These are phyloP conservation scores for Thripadectes ignobilis DNA, from an alignment of 2,797 vertebrate genomes.

Conservation along the genomic window DNA sequence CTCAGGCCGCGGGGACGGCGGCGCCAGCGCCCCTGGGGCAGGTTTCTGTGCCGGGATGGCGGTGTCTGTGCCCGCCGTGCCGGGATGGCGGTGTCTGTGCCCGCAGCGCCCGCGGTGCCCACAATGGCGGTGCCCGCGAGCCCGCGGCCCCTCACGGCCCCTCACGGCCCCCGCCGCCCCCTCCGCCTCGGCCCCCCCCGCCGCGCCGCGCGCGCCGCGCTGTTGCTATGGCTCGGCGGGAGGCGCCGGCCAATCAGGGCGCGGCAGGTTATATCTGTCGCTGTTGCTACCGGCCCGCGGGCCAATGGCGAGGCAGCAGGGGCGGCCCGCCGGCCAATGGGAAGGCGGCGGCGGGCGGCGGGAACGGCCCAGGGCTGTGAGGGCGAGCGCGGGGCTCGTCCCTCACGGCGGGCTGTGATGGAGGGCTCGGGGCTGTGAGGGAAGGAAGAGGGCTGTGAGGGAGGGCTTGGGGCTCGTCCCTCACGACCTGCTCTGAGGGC, in stretches of 20 bases:
- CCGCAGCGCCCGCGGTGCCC: too few relatives aligned
- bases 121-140: rapidly evolving
- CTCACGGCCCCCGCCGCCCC: background rate
- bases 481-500: background rate
- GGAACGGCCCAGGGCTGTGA: background rate
- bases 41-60: background rate
- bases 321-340: background rate
- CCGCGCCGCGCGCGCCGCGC: background rate
- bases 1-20: background rate
- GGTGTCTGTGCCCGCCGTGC: too few relatives aligned
- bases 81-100: background rate
- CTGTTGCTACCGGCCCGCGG: constrained; percentile 28
- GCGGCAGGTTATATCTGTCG: constrained; percentile 25
- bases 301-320: background rate
- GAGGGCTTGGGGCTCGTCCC: too few relatives aligned
- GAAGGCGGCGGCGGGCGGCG: background rate
- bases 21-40: rapidly evolving
- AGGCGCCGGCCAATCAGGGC: background rate
- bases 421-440: too few relatives aligned
- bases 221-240: constrained; percentile 43
- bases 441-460: too few relatives aligned
- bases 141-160: background rate
- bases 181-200: background rate
- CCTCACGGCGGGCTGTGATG: too few relatives aligned
- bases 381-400: background rate